Evolutionary conservation across 2,888 invertebrate genomes (phyloP), one percentile per base, ranked within the genome.

Genomic region (Xanthorhoe spadicearia): DNA sequence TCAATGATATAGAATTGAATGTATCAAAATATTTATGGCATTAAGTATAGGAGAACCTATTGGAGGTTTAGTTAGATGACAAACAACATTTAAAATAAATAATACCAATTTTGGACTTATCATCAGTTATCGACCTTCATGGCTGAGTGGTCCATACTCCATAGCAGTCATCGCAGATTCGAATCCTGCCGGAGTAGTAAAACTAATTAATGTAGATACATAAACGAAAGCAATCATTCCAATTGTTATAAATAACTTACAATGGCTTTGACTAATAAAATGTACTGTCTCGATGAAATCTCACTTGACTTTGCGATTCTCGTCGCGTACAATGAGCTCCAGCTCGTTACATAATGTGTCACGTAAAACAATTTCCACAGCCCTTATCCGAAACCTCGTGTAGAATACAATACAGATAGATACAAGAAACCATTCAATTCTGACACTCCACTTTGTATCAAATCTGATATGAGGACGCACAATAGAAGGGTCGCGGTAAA

Each of bases 331-430:
- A 63, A 64, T 69, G 63, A 66, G 73, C 70, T 72, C 61, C 59
- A 65, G 69, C 79, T 81, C 83, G 81, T 85, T 85, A 84, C 80
- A 82, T 83, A 84, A 86, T 83, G 85, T 83, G 85, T 87, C 86
- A 87, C 86, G 86, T 87, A 86, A 87, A 87, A 87, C 87, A 87
- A 87, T 88, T 87, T 86, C 84, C 82, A 82, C 77, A 73, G 79
- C 82, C 84, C 85, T 86, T 87, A 87, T 83, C 82, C 80, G 74
- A 79, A 77, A 75, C 78, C 80, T 78, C 81, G 79, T 70, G 73
- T 74, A 64, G 85, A 84, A 85, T 83, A 85, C 83, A 84, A 84
- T 84, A 84, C 75, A 71, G 69, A 69, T 62, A 58, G 53, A 65
- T 62, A 71, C 60, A 64, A 64, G 66, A 66, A 70, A 70, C 72